Evolutionary conservation across 2,888 invertebrate species (phyloP).

Genomic region (Ischnura elegans): DNA sequence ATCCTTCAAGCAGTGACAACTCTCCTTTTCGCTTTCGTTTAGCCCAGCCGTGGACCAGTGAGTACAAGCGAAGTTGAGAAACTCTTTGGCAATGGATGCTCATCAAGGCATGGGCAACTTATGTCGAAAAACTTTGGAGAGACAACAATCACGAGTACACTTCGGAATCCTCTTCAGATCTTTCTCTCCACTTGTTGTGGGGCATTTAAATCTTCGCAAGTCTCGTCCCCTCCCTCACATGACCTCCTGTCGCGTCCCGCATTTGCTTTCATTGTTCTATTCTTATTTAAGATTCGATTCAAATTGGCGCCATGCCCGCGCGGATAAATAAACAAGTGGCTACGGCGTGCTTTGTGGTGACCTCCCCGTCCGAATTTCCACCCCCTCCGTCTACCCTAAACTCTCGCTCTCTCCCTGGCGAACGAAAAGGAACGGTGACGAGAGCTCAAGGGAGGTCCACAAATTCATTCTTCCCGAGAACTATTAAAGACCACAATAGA

Average conservation of each 20-base stretch:
- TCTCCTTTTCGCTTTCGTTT: not conserved
- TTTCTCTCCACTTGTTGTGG: not conserved
- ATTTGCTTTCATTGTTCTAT: slow-evolving; percentile 19
- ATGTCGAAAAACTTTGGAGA: not conserved
- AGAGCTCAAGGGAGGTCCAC: not conserved
- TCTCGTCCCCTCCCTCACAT: not conserved
- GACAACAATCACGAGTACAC: not conserved
- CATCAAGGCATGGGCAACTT: not conserved
- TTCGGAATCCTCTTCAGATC: not conserved
- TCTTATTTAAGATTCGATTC: slow-evolving; percentile 13
- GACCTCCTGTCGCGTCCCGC: not conserved
- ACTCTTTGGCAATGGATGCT: not conserved
- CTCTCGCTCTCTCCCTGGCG: not conserved
- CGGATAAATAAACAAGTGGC: slow-evolving; percentile 38
- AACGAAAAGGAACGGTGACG: not conserved
- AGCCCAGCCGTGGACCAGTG: not conserved
- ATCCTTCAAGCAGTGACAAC: too few species aligned
- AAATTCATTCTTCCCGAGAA: too few species aligned
- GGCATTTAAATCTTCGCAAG: not conserved
- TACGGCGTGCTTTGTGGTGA: not conserved
- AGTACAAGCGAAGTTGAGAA: not conserved
- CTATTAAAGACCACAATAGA: too few species aligned
- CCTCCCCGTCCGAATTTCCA: not conserved
- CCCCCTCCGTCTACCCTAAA: not conserved
- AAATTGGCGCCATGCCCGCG: not conserved